These are phyloP conservation scores for Morpho deidamia DNA, from an alignment of 2,888 invertebrate genomes.

Conservation along the genomic window DNA sequence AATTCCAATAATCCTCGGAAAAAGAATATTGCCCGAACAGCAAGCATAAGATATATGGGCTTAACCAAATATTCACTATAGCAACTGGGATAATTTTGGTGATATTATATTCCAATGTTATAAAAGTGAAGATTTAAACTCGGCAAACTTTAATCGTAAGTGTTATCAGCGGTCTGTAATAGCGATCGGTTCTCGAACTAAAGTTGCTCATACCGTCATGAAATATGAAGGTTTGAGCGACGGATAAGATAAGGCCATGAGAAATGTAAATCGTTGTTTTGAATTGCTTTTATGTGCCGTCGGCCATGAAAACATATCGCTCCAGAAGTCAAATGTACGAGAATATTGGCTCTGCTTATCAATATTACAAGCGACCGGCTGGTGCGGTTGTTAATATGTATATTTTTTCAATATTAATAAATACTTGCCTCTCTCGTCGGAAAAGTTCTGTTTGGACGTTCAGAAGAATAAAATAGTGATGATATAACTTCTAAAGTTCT, in stretches of 20 bases:
- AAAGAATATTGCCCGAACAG: too few relatives aligned
- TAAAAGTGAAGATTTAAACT: constrained; percentile 1
- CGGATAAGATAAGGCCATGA: constrained; percentile 52
- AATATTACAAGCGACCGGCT: constrained; percentile 2
- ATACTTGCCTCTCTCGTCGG: too few relatives aligned
- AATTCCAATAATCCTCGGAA: too few relatives aligned
- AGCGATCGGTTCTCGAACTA: constrained; percentile 55
- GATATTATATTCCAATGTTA: neutral
- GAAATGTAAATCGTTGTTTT: constrained; percentile 62
- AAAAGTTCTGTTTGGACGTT: too few relatives aligned
- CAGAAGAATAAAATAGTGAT: too few relatives aligned
- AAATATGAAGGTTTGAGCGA: constrained; percentile 46
- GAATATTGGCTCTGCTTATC: constrained; percentile 7
- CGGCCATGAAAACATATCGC: constrained; percentile 35
- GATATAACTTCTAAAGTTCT: too few relatives aligned
- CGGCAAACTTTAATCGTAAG: constrained; percentile 30
- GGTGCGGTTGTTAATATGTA: neutral
- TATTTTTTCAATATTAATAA: neutral
- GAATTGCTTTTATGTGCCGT: constrained; percentile 54
- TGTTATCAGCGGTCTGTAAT: constrained; percentile 53
- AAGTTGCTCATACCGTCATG: constrained; percentile 44
- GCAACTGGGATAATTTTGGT: too few relatives aligned
- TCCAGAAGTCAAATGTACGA: constrained; percentile 23
- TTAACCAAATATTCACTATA: too few relatives aligned
- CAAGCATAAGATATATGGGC: too few relatives aligned